Evolutionary conservation across 2,113 vertebrate genomes (phyloP), one percentile per base, ranked within the genome.

Genomic region (Cynopterus brachyotis): DNA sequence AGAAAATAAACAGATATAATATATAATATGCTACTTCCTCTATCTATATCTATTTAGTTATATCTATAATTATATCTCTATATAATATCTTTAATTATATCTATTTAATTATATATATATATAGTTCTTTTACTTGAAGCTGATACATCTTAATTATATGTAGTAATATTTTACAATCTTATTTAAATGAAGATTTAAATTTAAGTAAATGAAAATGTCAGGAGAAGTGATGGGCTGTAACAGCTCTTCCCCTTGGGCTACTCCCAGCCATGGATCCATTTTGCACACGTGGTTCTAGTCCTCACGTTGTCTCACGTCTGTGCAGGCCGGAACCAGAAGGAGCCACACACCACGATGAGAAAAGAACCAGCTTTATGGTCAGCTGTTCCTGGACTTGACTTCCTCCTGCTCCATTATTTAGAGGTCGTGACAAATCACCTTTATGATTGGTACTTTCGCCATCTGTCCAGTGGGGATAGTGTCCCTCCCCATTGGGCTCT

Each of bases 331-430:
- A 45, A 86, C 24, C 20, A 64, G 70, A 86, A 66, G 73, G 37
- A n/a, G 59, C 45, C 66, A 28, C 20, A 15, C 17, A 6, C 13
- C 17, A n/a, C 60, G 26, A 6, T 35, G 62, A 70, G 94, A 88
- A 62, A 59, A 59, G 37, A 82, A 55, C 37, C 96, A 96, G 5
- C 9, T 37, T 17, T 11, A 64, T 32, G 79, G 60, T 82, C 97
- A 91, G 66, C 69, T 50, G 1, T 93, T 93, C 85, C 91, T 82
- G 96, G 70, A 66, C 17, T 6, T 11, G 72, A 53, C 2, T 30
- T 11, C 9, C 57, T 45, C n/a, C 17, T 0, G 1, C 73, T 35
- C 17, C 76, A 40, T 24, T 55, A 4, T 26, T 87, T 26, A 69
- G 87, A 87, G 47, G 62, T 47, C 9, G 0, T 15, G 42, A 72